Percentiles rank a stretch among this genome's conserved stretches.
Conservation (phyloP, 1,140 invertebrate genomes). For the Mylabris phalerata region DNA sequence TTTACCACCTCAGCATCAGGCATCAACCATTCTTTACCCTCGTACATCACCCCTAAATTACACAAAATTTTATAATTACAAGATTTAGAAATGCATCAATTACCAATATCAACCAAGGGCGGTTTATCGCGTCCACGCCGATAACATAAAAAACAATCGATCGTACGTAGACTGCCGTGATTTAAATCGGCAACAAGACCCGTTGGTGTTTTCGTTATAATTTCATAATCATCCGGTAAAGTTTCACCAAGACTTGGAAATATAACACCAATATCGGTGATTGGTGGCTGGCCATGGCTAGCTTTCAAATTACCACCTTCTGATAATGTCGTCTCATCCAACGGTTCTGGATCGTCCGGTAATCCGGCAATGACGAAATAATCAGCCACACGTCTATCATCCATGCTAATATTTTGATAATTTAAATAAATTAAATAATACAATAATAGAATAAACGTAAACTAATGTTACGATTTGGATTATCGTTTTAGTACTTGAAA, state of each 20-base stretch:
- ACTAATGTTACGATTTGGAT: too few species aligned
- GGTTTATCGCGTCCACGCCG: conserved; percentile 88
- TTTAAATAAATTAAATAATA: conserved; percentile 15
- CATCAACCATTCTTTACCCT: conserved; percentile 88
- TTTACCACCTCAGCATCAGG: conserved; percentile 87
- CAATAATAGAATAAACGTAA: conserved; percentile 1
- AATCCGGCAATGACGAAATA: conserved; percentile 98
- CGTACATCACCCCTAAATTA: conserved; percentile 76
- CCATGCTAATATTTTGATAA: conserved; percentile 49
- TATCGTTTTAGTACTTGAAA: too few species aligned
- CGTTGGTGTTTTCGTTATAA: conserved; percentile 80
- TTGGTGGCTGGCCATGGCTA: conserved; percentile 71
- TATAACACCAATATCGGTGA: conserved; percentile 88
- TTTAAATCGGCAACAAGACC: conserved; percentile 90
- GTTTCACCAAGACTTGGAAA: conserved; percentile 84
- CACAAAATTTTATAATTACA: conserved; percentile 7
- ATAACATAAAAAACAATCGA: conserved; percentile 90
- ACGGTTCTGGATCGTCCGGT: conserved; percentile 67
- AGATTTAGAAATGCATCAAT: neutral
- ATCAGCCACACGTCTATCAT: conserved; percentile 77
- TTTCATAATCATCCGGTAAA: conserved; percentile 70
- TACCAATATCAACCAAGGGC: conserved; percentile 95
- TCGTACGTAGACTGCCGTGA: conserved; percentile 89
- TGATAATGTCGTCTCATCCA: conserved; percentile 73
- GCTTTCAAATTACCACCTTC: conserved; percentile 75